Percentiles rank a stretch among this genome's conserved stretches.
phyloP scores from a whole-genome alignment of 2,888 invertebrate genomes.

The Drosophila parthenogenetica region DNA sequence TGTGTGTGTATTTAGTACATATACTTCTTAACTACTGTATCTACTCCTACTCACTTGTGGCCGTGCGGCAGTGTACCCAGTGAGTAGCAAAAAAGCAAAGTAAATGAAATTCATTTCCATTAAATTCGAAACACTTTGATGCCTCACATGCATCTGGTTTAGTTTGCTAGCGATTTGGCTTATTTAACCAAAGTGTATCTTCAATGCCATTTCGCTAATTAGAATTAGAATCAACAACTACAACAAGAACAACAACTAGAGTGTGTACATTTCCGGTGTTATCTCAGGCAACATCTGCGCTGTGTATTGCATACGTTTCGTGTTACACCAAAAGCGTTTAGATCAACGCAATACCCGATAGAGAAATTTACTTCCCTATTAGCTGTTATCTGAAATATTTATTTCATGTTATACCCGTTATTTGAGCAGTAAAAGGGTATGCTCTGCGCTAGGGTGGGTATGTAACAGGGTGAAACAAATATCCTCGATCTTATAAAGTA shows the following conservation, averaged over 20 bases:
- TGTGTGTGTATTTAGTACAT: neutral
- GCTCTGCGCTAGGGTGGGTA: no score
- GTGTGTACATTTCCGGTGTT: slow-evolving; percentile 36
- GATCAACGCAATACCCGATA: slow-evolving; percentile 20
- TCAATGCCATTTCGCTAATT: slow-evolving; percentile 39
- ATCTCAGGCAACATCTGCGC: slow-evolving; percentile 48
- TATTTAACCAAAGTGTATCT: slow-evolving; percentile 39
- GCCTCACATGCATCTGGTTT: neutral
- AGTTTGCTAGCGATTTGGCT: neutral
- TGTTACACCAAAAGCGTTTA: slow-evolving; percentile 12
- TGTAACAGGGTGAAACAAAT: no score
- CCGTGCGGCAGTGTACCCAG: slow-evolving; percentile 24
- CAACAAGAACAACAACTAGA: slow-evolving; percentile 8
- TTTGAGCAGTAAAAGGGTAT: no score
- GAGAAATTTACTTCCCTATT: no score
- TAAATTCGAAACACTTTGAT: slow-evolving; percentile 6
- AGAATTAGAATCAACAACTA: slow-evolving; percentile 16
- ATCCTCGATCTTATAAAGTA: no score
- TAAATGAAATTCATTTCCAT: slow-evolving; percentile 32
- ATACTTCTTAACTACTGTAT: neutral
- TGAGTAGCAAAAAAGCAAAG: slow-evolving; percentile 24
- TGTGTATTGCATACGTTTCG: slow-evolving; percentile 10
- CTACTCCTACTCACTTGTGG: slow-evolving; percentile 47
- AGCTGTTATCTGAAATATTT: neutral
- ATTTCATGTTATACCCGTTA: no score